Base-by-base conservation (phyloP, 2,888 invertebrate genomes). In the Catocala sponsa region DNA sequence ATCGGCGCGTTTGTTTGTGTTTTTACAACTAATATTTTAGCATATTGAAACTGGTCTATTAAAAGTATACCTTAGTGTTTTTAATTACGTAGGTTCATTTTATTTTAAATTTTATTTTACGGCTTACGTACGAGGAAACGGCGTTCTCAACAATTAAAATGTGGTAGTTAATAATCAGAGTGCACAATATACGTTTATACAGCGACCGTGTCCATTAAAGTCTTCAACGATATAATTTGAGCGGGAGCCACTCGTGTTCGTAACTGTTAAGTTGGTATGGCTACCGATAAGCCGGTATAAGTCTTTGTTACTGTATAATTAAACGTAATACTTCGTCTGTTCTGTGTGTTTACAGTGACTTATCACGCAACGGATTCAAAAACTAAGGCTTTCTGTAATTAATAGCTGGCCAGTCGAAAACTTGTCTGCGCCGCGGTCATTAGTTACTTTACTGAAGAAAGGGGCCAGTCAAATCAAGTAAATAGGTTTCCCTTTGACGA, bases 261-360 rank as follows among this genome's bases (percentile, higher is more conserved):
- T 74, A 77, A 74, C 76, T 73, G 79, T 76, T 77, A 75, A 76
- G 70, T 75, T 77, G 65, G 67, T 70, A 74, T 70, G 69, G 75
- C 68, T 68, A 61, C 76, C 73, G 87, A 88, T 88, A 89, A 88
- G 86, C 77, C 72, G 58, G 71, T 79, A 83, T 80, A 85, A 85
- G 81, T 85, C 84, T 88, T 83, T 78, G 80, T 83, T 78, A 78
- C 84, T 81, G 81, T 90, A 85, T 89, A 91, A 91, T 90, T 91
- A 91, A 90, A 91, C 83, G 87, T 89, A 90, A 87, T 89, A 85
- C 84, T 83, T 85, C 82, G 84, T 85, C 79, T 85, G 77, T 73
- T 84, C 73, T 80, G 76, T 85, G 73, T 84, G 86, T 85, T 91
- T 89, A 91, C 88, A 86, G 87, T 84, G 74, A 78, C 72, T 80